A percentile compares a stretch with the other conserved stretches of the same genome.
Evolutionary conservation across 2,888 invertebrate genomes (phyloP).

Genomic region (Nysson spinosus): DNA sequence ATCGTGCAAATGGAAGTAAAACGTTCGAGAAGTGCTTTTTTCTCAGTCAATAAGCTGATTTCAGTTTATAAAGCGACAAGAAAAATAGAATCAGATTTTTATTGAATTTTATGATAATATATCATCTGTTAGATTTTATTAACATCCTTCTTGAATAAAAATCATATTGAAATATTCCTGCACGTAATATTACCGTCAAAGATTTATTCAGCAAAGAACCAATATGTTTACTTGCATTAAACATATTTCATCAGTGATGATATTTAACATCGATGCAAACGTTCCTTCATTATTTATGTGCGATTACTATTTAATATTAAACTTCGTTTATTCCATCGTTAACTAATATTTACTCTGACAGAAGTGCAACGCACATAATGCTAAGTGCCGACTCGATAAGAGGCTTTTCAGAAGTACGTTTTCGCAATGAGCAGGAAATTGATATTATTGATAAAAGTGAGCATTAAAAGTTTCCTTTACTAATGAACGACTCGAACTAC

Average conservation of each 20-base stretch:
- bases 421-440: slow-evolving; percentile 27
- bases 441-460: slow-evolving; percentile 43
- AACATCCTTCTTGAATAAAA: background rate
- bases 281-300: background rate
- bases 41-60: slow-evolving; percentile 23
- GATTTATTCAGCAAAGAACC: no score
- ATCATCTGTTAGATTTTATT: background rate
- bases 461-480: slow-evolving; percentile 57
- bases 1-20: slow-evolving; percentile 55
- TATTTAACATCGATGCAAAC: background rate
- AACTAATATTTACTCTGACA: background rate
- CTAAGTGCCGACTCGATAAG: slow-evolving; percentile 6
- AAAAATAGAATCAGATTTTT: slow-evolving; percentile 4
- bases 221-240: no score
- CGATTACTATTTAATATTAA: background rate
- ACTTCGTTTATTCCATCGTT: background rate
- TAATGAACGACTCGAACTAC: slow-evolving; percentile 53
- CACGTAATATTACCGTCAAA: no score
- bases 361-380: background rate
- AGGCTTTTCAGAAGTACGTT: slow-evolving; percentile 19
- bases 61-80: slow-evolving; percentile 11
- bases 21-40: slow-evolving; percentile 27
- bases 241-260: no score
- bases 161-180: no score
- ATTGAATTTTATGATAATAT: background rate